A percentile compares a stretch with the other conserved stretches of the same genome.
Conservation (phyloP, 2,797 vertebrate species). For the Zalophus californianus region DNA sequence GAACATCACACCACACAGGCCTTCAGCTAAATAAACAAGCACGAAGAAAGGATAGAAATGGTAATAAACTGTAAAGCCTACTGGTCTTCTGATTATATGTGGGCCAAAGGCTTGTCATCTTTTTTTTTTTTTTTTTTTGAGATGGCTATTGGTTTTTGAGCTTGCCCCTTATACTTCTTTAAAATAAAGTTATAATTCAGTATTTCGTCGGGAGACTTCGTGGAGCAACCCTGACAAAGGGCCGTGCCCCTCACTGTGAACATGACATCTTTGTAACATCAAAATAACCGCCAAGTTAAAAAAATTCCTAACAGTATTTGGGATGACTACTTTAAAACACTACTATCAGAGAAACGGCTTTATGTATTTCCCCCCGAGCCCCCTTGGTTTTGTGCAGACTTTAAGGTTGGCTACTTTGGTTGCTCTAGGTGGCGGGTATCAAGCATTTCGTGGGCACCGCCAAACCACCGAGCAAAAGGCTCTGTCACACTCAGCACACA, state of each 20-base stretch:
- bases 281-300: neutral
- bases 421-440: neutral
- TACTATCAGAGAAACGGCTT: neutral
- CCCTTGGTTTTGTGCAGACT: neutral
- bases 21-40: constrained; percentile 56
- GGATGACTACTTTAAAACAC: neutral
- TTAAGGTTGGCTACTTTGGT: neutral
- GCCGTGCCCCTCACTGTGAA: neutral
- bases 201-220: neutral
- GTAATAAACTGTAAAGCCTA: neutral
- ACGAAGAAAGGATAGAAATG: constrained; percentile 26
- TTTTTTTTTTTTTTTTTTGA: constrained; percentile 32
- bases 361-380: neutral
- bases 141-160: neutral
- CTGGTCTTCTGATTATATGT: neutral
- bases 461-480: neutral
- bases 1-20: neutral
- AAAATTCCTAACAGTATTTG: neutral
- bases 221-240: neutral
- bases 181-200: neutral
- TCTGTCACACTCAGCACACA: neutral
- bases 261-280: neutral
- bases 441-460: neutral
- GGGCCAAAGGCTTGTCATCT: neutral
- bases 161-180: neutral